Percentiles rank a stretch among this genome's conserved stretches.
Evolutionary conservation across 2,113 vertebrate genomes (phyloP).

Genomic region (Lanius ludovicianus): DNA sequence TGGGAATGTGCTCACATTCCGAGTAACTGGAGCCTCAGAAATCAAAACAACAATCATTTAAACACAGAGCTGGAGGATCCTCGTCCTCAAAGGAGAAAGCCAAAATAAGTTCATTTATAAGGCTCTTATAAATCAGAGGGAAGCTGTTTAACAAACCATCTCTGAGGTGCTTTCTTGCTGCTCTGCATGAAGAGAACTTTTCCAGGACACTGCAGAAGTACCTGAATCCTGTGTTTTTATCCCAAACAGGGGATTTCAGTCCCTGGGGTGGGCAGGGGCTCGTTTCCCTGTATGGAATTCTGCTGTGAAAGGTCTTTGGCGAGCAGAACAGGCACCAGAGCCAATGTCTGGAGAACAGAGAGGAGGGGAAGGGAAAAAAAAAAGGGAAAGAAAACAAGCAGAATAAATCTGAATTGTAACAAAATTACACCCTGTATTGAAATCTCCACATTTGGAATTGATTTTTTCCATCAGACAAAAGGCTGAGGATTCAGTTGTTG

Average conservation of each 20-base stretch:
- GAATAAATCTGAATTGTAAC: neutral
- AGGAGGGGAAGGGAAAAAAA: neutral
- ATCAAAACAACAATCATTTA: neutral
- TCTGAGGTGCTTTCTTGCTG: neutral
- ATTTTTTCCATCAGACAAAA: neutral
- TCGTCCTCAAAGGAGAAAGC: neutral
- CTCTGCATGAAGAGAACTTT: neutral
- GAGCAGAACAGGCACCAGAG: neutral
- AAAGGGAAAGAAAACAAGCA: neutral
- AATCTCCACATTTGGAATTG: slow-evolving; percentile 39
- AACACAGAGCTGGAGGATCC: neutral
- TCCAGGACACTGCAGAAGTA: neutral
- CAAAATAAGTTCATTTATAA: neutral
- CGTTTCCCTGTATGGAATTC: neutral
- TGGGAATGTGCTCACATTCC: neutral
- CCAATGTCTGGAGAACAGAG: neutral
- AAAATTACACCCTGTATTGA: neutral
- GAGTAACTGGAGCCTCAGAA: neutral
- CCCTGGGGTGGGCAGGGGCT: neutral
- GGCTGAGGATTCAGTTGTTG: neutral
- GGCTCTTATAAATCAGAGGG: neutral
- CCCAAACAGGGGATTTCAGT: neutral
- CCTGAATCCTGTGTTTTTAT: neutral
- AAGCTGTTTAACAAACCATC: neutral
- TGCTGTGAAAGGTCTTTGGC: neutral